Conservation (phyloP, 2,888 invertebrate species). For the Gymnocheta viridis region DNA sequence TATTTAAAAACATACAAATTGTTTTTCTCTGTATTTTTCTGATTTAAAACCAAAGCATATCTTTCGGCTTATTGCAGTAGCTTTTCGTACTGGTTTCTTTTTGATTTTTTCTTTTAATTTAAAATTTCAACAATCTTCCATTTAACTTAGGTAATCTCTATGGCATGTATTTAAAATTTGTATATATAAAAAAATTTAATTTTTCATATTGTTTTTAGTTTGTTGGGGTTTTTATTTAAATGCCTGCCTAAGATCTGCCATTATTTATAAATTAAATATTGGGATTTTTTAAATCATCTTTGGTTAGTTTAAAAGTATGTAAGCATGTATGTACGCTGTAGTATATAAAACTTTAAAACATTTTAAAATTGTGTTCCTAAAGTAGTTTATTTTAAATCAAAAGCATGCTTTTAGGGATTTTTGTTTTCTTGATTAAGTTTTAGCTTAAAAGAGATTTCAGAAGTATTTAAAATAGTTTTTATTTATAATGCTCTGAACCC, state of each 20-base stretch:
- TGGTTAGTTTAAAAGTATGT: neutral
- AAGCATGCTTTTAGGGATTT: neutral
- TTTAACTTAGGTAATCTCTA: constrained; percentile 22
- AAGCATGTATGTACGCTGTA: no score
- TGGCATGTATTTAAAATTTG: neutral
- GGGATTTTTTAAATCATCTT: neutral
- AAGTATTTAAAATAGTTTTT: neutral
- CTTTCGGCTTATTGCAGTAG: neutral
- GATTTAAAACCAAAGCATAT: constrained; percentile 3
- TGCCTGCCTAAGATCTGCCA: neutral
- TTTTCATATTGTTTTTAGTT: neutral
- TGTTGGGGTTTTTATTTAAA: neutral
- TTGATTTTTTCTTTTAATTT: neutral
- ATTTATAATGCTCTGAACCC: no score
- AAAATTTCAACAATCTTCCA: neutral
- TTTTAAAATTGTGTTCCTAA: neutral
- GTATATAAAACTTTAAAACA: neutral
- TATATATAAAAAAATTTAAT: neutral
- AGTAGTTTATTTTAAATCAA: neutral
- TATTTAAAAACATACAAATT: constrained; percentile 8
- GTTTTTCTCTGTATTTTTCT: neutral
- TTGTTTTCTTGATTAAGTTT: neutral
- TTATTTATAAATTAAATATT: neutral
- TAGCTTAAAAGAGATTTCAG: neutral
- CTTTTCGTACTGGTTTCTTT: neutral